Evolutionary conservation across 2,797 vertebrate genomes (phyloP).

Genomic region (Macropus fuliginosus): DNA sequence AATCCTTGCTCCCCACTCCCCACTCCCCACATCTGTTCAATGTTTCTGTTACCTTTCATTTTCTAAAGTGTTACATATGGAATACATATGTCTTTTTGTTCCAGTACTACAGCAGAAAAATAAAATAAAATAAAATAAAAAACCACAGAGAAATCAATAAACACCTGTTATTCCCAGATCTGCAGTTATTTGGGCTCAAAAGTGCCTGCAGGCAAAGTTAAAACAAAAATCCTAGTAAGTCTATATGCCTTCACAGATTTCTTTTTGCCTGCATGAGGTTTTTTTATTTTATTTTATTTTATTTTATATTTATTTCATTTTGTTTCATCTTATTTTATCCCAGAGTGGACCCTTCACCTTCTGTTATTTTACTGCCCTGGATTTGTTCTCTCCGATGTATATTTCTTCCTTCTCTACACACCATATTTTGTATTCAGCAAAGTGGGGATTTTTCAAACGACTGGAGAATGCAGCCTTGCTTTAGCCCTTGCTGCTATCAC

Average conservation of each 20-base stretch:
- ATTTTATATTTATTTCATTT: slow-evolving; percentile 76
- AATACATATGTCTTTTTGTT: slow-evolving; percentile 81
- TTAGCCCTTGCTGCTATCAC: slow-evolving; percentile 50
- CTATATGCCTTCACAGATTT: slow-evolving; percentile 74
- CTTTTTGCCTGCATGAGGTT: slow-evolving; percentile 58
- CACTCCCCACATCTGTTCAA: slow-evolving; percentile 67
- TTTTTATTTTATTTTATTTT: slow-evolving; percentile 65
- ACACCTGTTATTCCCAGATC: slow-evolving; percentile 83
- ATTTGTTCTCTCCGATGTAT: slow-evolving; percentile 65
- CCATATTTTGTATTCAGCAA: slow-evolving; percentile 68
- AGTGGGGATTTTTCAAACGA: slow-evolving; percentile 48
- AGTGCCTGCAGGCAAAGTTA: slow-evolving; percentile 81
- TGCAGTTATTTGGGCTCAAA: slow-evolving; percentile 78
- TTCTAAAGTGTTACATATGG: slow-evolving; percentile 81
- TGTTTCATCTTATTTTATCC: slow-evolving; percentile 72
- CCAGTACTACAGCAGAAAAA: slow-evolving; percentile 61
- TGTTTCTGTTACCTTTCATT: slow-evolving; percentile 80
- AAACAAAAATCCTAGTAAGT: slow-evolving; percentile 71
- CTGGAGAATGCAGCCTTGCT: slow-evolving; percentile 62
- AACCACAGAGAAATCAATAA: slow-evolving; percentile 82
- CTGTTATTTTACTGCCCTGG: slow-evolving; percentile 64
- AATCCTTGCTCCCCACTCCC: slow-evolving; percentile 45
- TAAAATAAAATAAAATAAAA: slow-evolving; percentile 54
- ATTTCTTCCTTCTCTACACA: slow-evolving; percentile 27
- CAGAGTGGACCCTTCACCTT: slow-evolving; percentile 58